phyloP scores from a whole-genome alignment of 2,888 invertebrate species.

The Himalopsyche tibetana region DNA sequence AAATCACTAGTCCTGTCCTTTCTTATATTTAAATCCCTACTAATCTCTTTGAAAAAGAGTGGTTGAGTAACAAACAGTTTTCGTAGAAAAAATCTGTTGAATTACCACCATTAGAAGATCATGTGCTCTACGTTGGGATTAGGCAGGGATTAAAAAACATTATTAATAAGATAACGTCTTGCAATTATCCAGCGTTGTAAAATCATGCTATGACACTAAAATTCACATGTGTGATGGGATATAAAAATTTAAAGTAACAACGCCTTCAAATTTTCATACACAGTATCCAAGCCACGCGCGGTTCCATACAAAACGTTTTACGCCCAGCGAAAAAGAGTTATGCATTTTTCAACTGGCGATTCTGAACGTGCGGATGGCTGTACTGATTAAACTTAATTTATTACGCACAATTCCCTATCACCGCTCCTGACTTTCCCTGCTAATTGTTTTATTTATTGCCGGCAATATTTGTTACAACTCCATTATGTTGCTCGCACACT shows the following conservation, averaged over 20 bases:
- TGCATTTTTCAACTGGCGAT: constrained; percentile 58
- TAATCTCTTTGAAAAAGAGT: no score
- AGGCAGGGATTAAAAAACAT: no score
- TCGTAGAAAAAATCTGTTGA: no score
- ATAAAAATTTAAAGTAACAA: background rate
- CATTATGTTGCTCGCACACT: constrained; percentile 53
- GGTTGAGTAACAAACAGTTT: no score
- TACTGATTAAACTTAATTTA: constrained; percentile 63
- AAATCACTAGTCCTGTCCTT: no score
- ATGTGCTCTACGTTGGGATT: no score
- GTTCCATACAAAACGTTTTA: constrained; percentile 43
- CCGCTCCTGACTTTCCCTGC: constrained; percentile 53
- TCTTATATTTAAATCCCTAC: no score
- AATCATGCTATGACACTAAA: no score
- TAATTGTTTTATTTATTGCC: constrained; percentile 65
- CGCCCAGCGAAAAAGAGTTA: constrained; percentile 54
- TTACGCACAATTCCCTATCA: constrained; percentile 55
- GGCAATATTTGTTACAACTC: constrained; percentile 60
- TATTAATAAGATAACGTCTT: no score
- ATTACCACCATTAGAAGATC: no score
- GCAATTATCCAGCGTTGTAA: no score
- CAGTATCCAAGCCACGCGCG: background rate
- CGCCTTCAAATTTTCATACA: constrained; percentile 9
- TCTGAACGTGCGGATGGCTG: constrained; percentile 49
- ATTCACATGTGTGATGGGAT: no score